phyloP scores from a whole-genome alignment of 2,888 invertebrate genomes.

The Ditula angustiorana region DNA sequence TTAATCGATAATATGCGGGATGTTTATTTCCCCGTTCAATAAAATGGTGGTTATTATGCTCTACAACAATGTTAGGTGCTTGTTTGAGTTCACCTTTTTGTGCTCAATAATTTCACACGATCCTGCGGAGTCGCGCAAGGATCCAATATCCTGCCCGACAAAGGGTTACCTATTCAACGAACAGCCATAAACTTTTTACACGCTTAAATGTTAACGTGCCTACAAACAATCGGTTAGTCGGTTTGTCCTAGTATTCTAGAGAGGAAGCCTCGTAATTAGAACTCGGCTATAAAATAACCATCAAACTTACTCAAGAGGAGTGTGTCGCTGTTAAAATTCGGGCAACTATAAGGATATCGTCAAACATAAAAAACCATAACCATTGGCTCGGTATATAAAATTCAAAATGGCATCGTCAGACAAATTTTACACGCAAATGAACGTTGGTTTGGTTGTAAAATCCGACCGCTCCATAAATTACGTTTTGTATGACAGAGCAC shows the following conservation, averaged over 20 bases:
- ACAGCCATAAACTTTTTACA: conserved; percentile 31
- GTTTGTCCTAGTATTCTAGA: conserved; percentile 69
- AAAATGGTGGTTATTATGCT: not conserved
- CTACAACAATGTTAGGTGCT: not conserved
- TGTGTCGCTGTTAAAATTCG: conserved; percentile 65
- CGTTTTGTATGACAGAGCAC: conserved; percentile 76
- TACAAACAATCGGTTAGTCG: conserved; percentile 52
- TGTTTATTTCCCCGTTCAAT: not conserved
- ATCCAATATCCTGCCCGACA: conserved; percentile 25
- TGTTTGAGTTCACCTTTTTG: no score
- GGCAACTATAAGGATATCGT: conserved; percentile 44
- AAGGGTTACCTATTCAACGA: conserved; percentile 40
- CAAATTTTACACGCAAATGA: conserved; percentile 35
- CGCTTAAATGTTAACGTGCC: conserved; percentile 31
- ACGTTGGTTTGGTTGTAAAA: conserved; percentile 54
- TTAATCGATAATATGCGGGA: no score
- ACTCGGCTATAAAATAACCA: conserved; percentile 81
- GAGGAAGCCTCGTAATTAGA: conserved; percentile 81
- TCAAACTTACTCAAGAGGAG: conserved; percentile 76
- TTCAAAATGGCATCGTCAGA: conserved; percentile 41
- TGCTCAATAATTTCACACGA: conserved; percentile 3
- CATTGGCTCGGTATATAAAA: conserved; percentile 45
- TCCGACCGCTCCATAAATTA: conserved; percentile 76
- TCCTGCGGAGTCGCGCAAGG: conserved; percentile 4
- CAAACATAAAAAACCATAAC: conserved; percentile 23